Evolutionary conservation across 2,113 vertebrate species (phyloP).

Genomic region (Dendropsophus ebraccatus): DNA sequence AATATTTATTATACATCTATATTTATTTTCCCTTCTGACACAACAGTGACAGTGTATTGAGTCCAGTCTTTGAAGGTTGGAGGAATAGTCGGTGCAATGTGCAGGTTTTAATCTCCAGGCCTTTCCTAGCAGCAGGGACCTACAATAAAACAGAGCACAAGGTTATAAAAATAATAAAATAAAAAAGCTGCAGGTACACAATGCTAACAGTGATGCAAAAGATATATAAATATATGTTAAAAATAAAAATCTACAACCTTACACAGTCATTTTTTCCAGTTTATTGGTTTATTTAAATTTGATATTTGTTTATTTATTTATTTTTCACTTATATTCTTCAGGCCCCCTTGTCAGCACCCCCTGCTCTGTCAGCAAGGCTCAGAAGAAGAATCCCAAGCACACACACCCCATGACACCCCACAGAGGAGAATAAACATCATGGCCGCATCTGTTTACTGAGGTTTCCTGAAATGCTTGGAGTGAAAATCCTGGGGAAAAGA

Average conservation of each 20-base stretch:
- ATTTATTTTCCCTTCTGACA: not conserved
- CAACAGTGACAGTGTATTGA: not conserved
- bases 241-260: not conserved
- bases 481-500: slow-evolving; percentile 25
- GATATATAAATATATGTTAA: not conserved
- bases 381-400: slow-evolving; percentile 16
- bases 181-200: not conserved
- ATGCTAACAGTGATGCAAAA: not conserved
- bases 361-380: not conserved
- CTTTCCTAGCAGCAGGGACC: slow-evolving; percentile 1
- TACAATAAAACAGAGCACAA: not conserved
- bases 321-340: not conserved
- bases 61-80: not conserved
- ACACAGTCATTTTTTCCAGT: not conserved
- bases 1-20: not conserved
- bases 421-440: slow-evolving; percentile 46
- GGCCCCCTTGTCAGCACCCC: not conserved
- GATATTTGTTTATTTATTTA: not conserved
- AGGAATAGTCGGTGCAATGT: not conserved
- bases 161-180: not conserved
- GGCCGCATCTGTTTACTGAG: slow-evolving; percentile 35
- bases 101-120: not conserved
- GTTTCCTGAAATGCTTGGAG: slow-evolving; percentile 24
- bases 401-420: slow-evolving; percentile 1
- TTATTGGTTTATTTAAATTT: not conserved